Base-by-base conservation (phyloP, 1,140 invertebrate species). In the Drosophila nebulosa region DNA sequence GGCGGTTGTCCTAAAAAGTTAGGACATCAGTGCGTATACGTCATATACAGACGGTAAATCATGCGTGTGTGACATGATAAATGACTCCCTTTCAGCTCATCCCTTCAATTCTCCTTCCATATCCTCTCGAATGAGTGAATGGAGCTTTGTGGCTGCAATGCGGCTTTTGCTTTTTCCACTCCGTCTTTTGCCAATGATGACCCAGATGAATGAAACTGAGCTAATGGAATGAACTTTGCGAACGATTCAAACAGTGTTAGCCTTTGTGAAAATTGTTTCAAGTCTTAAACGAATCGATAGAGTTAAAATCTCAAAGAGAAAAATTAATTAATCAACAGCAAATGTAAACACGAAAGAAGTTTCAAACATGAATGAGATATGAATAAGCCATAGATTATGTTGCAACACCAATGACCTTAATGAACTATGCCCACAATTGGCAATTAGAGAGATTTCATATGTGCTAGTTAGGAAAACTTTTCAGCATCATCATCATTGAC, bases 41-140 rank as follows among this genome's bases (percentile, higher is more conserved):
- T 55, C 52, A 32, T 24, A 26, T 32, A 32, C 52, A 55, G 26
- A 30, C 52, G 5, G 52, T 55, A 55, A 55, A 55, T 55, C 52
- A 55, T 55, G 52, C 52, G 52, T 46, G 39, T 16, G n/a, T 55
- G 52, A 30, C 52, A 55, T 55, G 52, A 55, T 55, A 55, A 55
- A 55, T 55, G 52, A 32, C 26, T 46, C 7, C 16, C 16, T n/a
- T 10, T 10, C 30, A 12, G 24, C 12, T 32, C 2, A 3, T 32
- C 30, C 30, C 24, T 3, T 24, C 35, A 10, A 4, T 3, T 4
- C n/a, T n/a, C n/a, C n/a, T n/a, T n/a, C n/a, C n/a, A n/a, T n/a
- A n/a, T n/a, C n/a, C 39, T 9, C 39, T 10, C 16, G 21, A 14
- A 9, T 21, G 39, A 46, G 10, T 21, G 39, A n/a, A 46, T 7